Base-by-base conservation (phyloP, 2,113 vertebrate genomes). In the Percina caprodes region DNA sequence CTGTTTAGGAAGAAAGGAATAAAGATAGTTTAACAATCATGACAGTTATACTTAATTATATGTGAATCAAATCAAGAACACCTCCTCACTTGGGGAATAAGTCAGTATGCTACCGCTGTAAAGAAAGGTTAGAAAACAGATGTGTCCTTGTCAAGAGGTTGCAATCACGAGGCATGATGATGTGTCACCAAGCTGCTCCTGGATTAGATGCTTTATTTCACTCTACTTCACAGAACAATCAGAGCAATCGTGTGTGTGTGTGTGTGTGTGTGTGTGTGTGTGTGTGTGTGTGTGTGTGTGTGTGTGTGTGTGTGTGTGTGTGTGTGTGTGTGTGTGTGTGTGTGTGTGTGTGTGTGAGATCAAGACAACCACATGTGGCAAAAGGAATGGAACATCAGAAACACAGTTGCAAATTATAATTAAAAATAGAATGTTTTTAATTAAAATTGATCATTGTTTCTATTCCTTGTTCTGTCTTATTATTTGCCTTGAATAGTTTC, bases 371-470 rank as follows among this genome's bases (percentile, higher is more conserved):
- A 85, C 62, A 74, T 72, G 77, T 83, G 62, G 72, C 16, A 52
- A 79, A 51, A 87, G 74, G 46, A 63, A 82, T 84, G 86, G 86
- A 86, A 88, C 58, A 67, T 84, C 82, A 85, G 86, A 84, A 90
- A 93, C 89, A 90, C 73, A 80, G 83, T 90, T 92, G 88, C 92
- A 85, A 94, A 94, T 95, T 95, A 95, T 95, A 91, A 91, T 92
- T 91, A 92, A 94, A 92, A 89, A 93, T 87, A 89, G 80, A 93
- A 91, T 90, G 91, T 95, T 95, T 95, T 92, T 93, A 93, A 94
- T 92, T 93, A 92, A 94, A 94, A 60, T 83, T 65, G 69, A 74
- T 87, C 65, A 78, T 87, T 82, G 80, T 94, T 94, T 94, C 72
- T 93, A 91, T 90, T 88, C 55, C 65, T 88, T 0, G 0, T 54